These are phyloP conservation scores for Dyspetes luteomarginatus DNA, from an alignment of 2,888 invertebrate genomes.

Conservation along the genomic window DNA sequence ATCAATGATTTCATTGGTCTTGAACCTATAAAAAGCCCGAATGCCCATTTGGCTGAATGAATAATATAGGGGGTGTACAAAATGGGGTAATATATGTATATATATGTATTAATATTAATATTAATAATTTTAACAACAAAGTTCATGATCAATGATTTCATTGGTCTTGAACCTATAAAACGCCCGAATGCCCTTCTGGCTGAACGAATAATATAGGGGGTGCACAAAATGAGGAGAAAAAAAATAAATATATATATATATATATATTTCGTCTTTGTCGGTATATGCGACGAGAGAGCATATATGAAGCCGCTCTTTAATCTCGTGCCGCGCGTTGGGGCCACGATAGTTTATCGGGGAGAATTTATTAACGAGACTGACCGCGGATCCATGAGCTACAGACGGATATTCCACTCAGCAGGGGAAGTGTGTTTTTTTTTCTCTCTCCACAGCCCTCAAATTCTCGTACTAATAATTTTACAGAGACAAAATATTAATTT, in stretches of 20 bases:
- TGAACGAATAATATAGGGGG: neutral
- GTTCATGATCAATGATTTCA: conserved; percentile 53
- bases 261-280: conserved; percentile 54
- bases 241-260: neutral
- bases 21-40: conserved; percentile 21
- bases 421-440: conserved; percentile 33
- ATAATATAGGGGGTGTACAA: neutral
- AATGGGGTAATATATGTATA: conserved; percentile 38
- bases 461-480: conserved; percentile 49
- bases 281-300: conserved; percentile 17
- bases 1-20: conserved; percentile 53
- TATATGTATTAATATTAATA: neutral
- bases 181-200: conserved; percentile 15
- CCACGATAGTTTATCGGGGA: conserved; percentile 56
- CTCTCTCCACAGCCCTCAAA: conserved; percentile 9
- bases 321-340: conserved; percentile 45
- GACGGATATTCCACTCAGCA: conserved; percentile 34
- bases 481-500: conserved; percentile 7
- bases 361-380: conserved; percentile 58
- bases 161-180: conserved; percentile 31
- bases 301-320: conserved; percentile 55
- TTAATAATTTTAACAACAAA: conserved; percentile 8
- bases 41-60: neutral
- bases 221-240: conserved; percentile 24
- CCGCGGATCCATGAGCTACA: neutral